phyloP scores from a whole-genome alignment of 1,140 invertebrate species.

The Drosophila murphyi region DNA sequence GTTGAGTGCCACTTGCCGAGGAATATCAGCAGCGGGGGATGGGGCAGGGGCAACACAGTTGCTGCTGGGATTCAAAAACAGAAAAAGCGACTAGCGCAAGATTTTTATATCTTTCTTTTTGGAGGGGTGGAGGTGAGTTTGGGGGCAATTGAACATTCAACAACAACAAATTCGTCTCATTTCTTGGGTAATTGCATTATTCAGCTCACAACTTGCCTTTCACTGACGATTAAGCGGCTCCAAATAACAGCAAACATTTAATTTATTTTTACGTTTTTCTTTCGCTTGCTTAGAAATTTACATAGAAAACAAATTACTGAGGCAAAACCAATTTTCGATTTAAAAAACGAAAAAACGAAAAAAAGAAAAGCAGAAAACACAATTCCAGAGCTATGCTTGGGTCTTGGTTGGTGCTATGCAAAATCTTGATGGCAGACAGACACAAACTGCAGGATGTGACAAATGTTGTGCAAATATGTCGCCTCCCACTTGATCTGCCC shows the following conservation, averaged over 20 bases:
- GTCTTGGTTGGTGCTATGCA: constrained; percentile 2
- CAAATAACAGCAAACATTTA: constrained; percentile 12
- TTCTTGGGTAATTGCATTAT: constrained; percentile 50
- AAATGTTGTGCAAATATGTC: constrained; percentile 73
- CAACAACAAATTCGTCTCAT: constrained; percentile 42
- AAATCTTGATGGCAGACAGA: constrained; percentile 65
- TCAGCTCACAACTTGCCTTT: constrained; percentile 8
- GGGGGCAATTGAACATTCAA: constrained; percentile 31
- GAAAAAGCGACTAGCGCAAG: constrained; percentile 32
- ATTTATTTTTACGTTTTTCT: constrained; percentile 12
- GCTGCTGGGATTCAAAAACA: not conserved
- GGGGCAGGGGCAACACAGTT: not conserved
- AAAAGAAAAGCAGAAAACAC: constrained; percentile 29
- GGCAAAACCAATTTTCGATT: constrained; percentile 75
- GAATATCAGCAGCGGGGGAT: not conserved
- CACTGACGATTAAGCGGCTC: constrained; percentile 23
- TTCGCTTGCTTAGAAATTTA: constrained; percentile 38
- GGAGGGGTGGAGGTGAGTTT: not conserved
- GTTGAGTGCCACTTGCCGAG: constrained; percentile 44
- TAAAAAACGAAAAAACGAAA: constrained; percentile 61
- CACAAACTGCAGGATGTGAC: constrained; percentile 65
- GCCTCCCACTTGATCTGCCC: constrained; percentile 4
- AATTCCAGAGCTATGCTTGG: constrained; percentile 18
- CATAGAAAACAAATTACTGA: constrained; percentile 75
- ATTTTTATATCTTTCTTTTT: constrained; percentile 13